Evolutionary conservation across 1,140 invertebrate genomes (phyloP).

Genomic region (Akabosia matsudoensis): DNA sequence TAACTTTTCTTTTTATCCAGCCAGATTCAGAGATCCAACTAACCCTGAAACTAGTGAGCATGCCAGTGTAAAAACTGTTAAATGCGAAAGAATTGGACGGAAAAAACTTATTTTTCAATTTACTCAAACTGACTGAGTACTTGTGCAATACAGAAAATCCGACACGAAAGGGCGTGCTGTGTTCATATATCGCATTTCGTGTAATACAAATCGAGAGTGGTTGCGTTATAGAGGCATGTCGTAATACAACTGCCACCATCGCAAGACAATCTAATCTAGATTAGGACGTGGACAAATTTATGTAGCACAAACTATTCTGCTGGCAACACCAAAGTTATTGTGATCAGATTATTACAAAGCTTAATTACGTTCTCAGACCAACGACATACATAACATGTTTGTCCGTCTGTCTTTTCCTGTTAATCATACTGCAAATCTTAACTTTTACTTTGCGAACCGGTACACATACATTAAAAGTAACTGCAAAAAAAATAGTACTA

Average conservation of each 20-base stretch:
- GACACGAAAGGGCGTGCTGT: too few species aligned
- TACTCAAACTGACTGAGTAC: too few species aligned
- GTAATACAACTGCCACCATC: not conserved
- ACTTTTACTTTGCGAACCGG: too few species aligned
- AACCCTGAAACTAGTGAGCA: not conserved
- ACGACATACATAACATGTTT: too few species aligned
- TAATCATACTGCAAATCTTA: too few species aligned
- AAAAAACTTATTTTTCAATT: slow-evolving; percentile 12
- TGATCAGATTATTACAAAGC: slow-evolving; percentile 8
- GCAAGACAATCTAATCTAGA: slow-evolving; percentile 18
- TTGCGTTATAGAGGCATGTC: not conserved
- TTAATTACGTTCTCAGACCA: not conserved
- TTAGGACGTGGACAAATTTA: slow-evolving; percentile 23
- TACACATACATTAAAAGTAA: too few species aligned
- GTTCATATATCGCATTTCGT: too few species aligned
- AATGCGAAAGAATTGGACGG: not conserved
- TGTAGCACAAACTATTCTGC: slow-evolving; percentile 19
- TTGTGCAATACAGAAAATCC: too few species aligned
- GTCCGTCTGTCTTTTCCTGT: too few species aligned
- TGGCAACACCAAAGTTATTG: slow-evolving; percentile 13
- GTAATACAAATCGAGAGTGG: too few species aligned
- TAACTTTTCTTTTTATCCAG: too few species aligned
- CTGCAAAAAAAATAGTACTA: too few species aligned
- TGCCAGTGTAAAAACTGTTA: not conserved
- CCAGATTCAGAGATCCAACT: not conserved